phyloP scores from a whole-genome alignment of 2,113 vertebrate genomes.

The Zapornia atra region DNA sequence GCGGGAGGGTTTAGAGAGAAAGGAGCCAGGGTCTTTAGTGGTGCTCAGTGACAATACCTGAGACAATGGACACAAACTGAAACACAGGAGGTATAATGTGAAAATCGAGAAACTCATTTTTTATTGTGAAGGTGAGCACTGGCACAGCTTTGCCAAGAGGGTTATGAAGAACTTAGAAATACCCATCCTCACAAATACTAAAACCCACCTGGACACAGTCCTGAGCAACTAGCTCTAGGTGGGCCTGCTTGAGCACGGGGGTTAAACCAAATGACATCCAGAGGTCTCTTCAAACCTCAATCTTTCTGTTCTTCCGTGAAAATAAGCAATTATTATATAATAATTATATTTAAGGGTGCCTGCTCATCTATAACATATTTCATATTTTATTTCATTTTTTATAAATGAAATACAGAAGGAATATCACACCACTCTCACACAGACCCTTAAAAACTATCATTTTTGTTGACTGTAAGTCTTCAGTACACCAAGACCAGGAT shows the following conservation, averaged over 20 bases:
- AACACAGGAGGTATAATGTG: neutral
- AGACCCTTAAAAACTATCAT: neutral
- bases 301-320: neutral
- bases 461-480: neutral
- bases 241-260: neutral
- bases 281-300: neutral
- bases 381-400: neutral
- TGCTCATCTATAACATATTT: neutral
- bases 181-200: neutral
- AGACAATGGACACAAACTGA: neutral
- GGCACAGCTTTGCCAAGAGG: neutral
- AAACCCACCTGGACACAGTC: neutral
- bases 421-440: neutral
- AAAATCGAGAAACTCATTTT: neutral
- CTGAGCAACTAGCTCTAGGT: neutral
- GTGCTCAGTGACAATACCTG: neutral
- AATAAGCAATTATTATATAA: neutral
- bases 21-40: fast-evolving
- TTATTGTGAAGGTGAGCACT: neutral
- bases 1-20: neutral
- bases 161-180: neutral
- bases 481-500: neutral
- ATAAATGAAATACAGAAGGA: neutral
- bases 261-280: neutral
- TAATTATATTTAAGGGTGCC: neutral